Base-by-base conservation (phyloP, 1,140 invertebrate species). In the Conopomorpha cramerella region DNA sequence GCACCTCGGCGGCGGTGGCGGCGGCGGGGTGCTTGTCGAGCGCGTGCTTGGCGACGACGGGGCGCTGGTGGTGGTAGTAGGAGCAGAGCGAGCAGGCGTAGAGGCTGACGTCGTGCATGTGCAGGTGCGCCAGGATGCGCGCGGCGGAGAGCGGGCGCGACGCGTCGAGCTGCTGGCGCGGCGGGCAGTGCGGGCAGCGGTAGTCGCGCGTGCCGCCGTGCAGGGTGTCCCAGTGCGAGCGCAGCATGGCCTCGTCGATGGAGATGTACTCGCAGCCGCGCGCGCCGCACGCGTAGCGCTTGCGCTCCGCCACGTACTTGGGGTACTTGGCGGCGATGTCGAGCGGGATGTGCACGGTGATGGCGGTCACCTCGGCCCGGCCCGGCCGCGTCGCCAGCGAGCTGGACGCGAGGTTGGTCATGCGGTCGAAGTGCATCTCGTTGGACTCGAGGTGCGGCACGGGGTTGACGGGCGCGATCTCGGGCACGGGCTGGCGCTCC, bases 371-470 rank as follows among this genome's bases (percentile, higher is more conserved):
- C 8, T 23, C 54, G 1, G 66, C 59, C 4, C 40, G 17, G 2
- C 30, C 38, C n/a, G n/a, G n/a, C 29, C 79, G 76, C 34, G 72
- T 76, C 30, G 77, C 71, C 43, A 85, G 80, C 1, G 88, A 89
- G 55, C 87, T 89, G 14, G 84, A 83, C 0, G 90, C 89, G 10
- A 91, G 70, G 61, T 92, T 92, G 0, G 85, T 80, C 90, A 92
- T 92, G 59, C 89, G 90, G 54, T 92, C 89, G 55, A 92, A 92
- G 82, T 90, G 89, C 43, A 81, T 84, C 50, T 91, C 89, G 38
- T 86, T 88, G 18, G 85, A 85, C 31, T 89, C 85, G 12, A 91
- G 65, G 59, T 87, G 89, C 0, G 89, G 89, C 0, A 92, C 89
- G 0, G 89, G 89, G 76, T 92, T 92, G 0, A 90, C 84, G 0